Evolutionary conservation across 1,140 invertebrate genomes (phyloP), one percentile per base, ranked within the genome.

Genomic region (Megathymus violae): DNA sequence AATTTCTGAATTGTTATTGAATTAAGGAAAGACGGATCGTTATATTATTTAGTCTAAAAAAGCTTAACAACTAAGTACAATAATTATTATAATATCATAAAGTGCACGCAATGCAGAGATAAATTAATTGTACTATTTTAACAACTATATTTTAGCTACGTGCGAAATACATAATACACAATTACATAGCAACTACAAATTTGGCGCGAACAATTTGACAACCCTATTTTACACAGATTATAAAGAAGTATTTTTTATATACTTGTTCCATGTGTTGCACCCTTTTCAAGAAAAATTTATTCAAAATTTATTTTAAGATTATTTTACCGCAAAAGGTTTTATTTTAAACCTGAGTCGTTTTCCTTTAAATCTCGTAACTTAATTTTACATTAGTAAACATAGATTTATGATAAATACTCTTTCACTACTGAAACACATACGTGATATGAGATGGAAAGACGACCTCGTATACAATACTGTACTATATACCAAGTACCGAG

Each of bases 391-490:
- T 3, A 22, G 19, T 22, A 22, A 22, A 22, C 19, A 22, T n/a
- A n/a, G n/a, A n/a, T n/a, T 2, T 22, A 22, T 22, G 11, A 9
- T 15, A 50, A 34, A 50, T 43, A 43, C 14, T 15, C 3, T 5
- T 25, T 13, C 11, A 52, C 50, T 25, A 31, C 38, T 64, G 50
- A 66, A 44, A 16, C 15, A 52, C 19, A 54, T 13, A 54, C 41
- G 50, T 76, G 76, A 79, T 79, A 79, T 79, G 76, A 74, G 76
- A 70, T 40, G 25, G 14, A 51, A 44, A 38, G 68, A 79, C n/a
- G n/a, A n/a, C n/a, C n/a, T n/a, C 76, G 74, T 79, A 76, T 79
- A 76, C 74, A 50, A 64, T 64, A 54, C 74, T 79, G 74, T 79
- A 74, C 70, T 76, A 64, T 48, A 22, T 52, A 41, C 64, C 54